Base-by-base conservation (phyloP, 2,797 vertebrate genomes). In the Jordanella pulchra region DNA sequence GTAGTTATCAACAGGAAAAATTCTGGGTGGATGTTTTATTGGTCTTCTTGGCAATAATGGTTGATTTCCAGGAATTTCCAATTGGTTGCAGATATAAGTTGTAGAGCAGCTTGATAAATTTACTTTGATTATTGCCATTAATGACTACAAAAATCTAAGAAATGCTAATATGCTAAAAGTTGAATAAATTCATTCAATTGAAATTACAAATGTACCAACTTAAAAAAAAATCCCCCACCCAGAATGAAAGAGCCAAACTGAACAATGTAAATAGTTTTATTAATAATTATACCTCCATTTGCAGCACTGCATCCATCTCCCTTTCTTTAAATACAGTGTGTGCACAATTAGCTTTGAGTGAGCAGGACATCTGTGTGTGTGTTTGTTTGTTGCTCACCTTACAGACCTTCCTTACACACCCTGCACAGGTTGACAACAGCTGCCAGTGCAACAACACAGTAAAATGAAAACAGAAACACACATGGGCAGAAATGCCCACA, bases 211-310 rank as follows among this genome's bases (percentile, higher is more conserved):
- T 55, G 63, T 30, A n/a, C 12, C 12, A 18, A 77, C 72, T 80
- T 39, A 39, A 5, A 39, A 4, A 39, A 39, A 39, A 39, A 39
- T 7, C 35, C 35, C 35, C 35, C 35, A 35, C 4, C 35, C 35
- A 39, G 9, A 7, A 39, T 39, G 54, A 58, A 18, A 79, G 42
- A 86, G 45, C 44, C 60, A 7, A 35, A 69, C 48, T 71, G 73
- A 84, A 88, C 79, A 89, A 90, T 89, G 91, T 85, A 91, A 91
- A 92, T 90, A 76, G 69, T 84, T 92, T 95, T 93, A 93, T 94
- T 93, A 92, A 86, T 90, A 90, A 92, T 87, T 77, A 92, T 93
- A 92, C 23, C 81, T 91, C 81, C 85, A 89, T 91, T 88, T 90
- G 87, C 81, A 92, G 89, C 75, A 85, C 80, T 85, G 81, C 74